phyloP scores from a whole-genome alignment of 2,888 invertebrate genomes.

The Oasisia sp. region DNA sequence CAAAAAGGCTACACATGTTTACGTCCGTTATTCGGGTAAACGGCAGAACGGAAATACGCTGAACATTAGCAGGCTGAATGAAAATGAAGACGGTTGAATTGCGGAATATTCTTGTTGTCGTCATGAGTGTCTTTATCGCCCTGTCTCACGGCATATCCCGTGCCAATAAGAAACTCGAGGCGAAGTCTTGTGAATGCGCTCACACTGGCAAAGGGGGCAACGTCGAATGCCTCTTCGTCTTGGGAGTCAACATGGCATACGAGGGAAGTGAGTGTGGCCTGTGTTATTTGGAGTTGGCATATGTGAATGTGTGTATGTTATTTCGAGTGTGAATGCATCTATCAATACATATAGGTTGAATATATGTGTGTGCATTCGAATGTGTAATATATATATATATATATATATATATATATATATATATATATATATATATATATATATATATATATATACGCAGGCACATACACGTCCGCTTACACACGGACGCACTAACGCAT shows the following conservation, averaged over 20 bases:
- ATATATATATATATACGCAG: neutral
- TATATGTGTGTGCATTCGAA: too few relatives aligned
- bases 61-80: neutral
- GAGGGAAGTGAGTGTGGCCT: neutral
- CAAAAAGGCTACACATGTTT: neutral
- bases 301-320: neutral
- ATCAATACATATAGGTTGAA: too few relatives aligned
- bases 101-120: neutral
- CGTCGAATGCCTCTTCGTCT: neutral
- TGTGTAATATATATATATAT: too few relatives aligned
- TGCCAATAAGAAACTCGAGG: neutral
- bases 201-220: neutral
- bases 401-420: too few relatives aligned
- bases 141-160: neutral
- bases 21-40: too few relatives aligned
- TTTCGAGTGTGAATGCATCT: neutral
- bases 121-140: neutral
- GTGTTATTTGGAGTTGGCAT: neutral
- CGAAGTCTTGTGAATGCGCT: neutral
- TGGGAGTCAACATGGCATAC: neutral
- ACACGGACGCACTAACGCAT: neutral
- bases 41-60: neutral
- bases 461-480: neutral
- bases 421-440: too few relatives aligned
- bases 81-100: neutral